A percentile compares a stretch with the other conserved stretches of the same genome.
Conservation (phyloP, 2,113 vertebrate species). For the Falco punctatus region DNA sequence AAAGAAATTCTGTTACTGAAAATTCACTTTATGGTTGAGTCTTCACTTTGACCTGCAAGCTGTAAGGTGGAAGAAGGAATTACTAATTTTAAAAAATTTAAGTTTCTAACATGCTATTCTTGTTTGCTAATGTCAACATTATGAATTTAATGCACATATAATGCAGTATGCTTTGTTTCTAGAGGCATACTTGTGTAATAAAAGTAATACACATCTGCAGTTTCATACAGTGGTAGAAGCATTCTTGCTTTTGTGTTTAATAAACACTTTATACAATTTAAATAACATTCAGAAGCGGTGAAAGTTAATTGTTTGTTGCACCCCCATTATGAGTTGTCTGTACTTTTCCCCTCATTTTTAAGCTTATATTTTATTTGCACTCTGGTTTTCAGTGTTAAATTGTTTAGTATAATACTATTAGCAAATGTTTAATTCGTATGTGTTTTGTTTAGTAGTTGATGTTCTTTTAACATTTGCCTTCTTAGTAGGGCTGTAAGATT, state of each 20-base stretch:
- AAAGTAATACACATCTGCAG: neutral
- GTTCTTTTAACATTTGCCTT: constrained; percentile 20
- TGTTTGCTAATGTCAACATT: neutral
- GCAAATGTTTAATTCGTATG: neutral
- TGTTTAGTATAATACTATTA: constrained; percentile 45
- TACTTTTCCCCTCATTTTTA: constrained; percentile 47
- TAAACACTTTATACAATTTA: neutral
- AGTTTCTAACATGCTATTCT: neutral
- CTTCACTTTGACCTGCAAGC: neutral
- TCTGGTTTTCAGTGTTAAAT: constrained; percentile 33
- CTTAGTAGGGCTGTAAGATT: constrained; percentile 26
- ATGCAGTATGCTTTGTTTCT: neutral
- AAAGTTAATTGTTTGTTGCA: constrained; percentile 79
- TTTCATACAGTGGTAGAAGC: neutral
- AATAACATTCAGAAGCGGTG: constrained; percentile 54
- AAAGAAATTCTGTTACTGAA: neutral
- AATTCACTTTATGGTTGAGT: neutral
- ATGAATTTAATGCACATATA: neutral
- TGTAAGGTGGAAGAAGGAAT: neutral
- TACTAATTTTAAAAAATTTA: neutral
- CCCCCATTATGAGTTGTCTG: constrained; percentile 59
- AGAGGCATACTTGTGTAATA: neutral
- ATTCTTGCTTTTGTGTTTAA: neutral
- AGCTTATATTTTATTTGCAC: constrained; percentile 41
- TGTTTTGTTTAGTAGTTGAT: constrained; percentile 15